These are phyloP conservation scores for Periophthalmus modestus DNA, from an alignment of 2,113 vertebrate species.

Conservation along the genomic window DNA sequence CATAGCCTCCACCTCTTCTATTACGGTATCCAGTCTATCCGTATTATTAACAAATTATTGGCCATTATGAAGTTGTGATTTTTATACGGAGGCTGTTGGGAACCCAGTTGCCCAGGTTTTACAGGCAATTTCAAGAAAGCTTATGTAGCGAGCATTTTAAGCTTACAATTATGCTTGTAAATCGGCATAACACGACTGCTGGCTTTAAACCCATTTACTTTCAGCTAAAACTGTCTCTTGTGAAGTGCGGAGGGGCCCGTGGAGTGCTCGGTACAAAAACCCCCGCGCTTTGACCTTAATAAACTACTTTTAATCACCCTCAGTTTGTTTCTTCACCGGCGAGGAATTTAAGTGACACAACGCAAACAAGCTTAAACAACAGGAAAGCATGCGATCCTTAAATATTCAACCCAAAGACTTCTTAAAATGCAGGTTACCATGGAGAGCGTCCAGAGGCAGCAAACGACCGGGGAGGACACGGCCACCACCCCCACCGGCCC, in stretches of 20 bases:
- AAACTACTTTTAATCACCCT: slow-evolving; percentile 69
- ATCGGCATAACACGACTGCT: slow-evolving; percentile 25
- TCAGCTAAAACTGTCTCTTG: slow-evolving; percentile 53
- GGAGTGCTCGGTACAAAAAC: slow-evolving; percentile 59
- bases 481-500: slow-evolving; percentile 35
- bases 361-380: slow-evolving; percentile 73
- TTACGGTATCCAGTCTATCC: no score
- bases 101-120: no score
- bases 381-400: slow-evolving; percentile 70
- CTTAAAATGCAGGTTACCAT: slow-evolving; percentile 73
- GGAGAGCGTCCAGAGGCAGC: slow-evolving; percentile 65
- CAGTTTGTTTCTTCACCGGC: slow-evolving; percentile 62
- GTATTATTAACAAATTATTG: no score
- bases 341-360: slow-evolving; percentile 67
- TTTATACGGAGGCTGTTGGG: no score
- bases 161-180: no score
- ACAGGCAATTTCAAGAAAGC: no score
- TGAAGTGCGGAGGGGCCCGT: slow-evolving; percentile 48
- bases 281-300: slow-evolving; percentile 65
- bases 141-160: no score
- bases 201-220: slow-evolving; percentile 36
- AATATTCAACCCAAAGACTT: slow-evolving; percentile 69
- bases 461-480: slow-evolving; percentile 66
- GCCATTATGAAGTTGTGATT: no score
- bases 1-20: no score